Evolutionary conservation across 2,113 vertebrate species (phyloP), one percentile per base, ranked within the genome.

Genomic region (Alectura lathami): DNA sequence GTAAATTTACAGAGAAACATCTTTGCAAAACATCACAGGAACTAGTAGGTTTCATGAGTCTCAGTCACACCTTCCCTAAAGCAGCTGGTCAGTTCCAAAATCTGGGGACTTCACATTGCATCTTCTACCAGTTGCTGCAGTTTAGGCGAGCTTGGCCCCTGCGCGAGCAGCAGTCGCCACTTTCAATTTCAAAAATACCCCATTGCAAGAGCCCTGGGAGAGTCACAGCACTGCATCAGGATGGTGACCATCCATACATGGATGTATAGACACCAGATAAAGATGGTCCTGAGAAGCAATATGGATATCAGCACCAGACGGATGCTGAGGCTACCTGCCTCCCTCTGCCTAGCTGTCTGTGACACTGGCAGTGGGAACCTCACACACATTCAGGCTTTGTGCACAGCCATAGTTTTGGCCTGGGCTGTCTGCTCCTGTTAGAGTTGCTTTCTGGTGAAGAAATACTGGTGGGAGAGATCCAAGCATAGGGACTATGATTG

Each of bases 301-400:
- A 5, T 80, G 21, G 8, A 66, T 34, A 56, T 57, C 78, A 76
- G 5, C n/a, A 34, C 5, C 38, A 2, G 20, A 6, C 0, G 12
- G 43, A 18, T 17, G 8, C 59, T 2, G 36, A 57, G 45, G 26
- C 23, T 47, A 26, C 43, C 50, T 27, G 47, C 15, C 43, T 13
- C 24, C 42, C 53, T 57, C 4, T n/a, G 27, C 45, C 63, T 34
- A 4, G 14, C 43, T 12, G 2, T 3, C 34, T 4, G 5, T 4
- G 29, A 32, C 15, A 38, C 24, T 9, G 0, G 53, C 15, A 57
- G 57, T 45, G 13, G 47, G 50, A 75, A 22, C 27, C 62, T 18
- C 8, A 1, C 0, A 0, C 3, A 21, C 14, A 8, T 6, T n/a
- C 63, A 6, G 17, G 30, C 47, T 27, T 11, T 17, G 17, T 4